These are phyloP conservation scores for Harpalus rufipes DNA, from an alignment of 2,888 invertebrate genomes.

Conservation along the genomic window DNA sequence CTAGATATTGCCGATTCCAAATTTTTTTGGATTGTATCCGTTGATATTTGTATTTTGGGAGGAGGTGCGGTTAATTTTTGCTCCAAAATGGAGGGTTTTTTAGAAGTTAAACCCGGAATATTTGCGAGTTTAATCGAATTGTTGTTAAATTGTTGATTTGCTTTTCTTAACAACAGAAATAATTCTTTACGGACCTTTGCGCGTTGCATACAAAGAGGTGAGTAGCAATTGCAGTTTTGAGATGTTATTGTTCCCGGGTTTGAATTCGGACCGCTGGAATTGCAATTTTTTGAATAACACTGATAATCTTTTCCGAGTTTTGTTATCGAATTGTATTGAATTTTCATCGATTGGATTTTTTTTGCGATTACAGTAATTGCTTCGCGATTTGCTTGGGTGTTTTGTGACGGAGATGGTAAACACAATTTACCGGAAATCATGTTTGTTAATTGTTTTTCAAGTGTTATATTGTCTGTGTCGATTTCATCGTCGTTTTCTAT, in stretches of 20 bases:
- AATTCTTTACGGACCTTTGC: conserved; percentile 85
- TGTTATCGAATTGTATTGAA: conserved; percentile 85
- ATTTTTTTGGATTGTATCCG: conserved; percentile 81
- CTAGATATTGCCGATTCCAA: conserved; percentile 81
- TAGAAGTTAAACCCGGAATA: conserved; percentile 71
- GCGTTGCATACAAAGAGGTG: conserved; percentile 89
- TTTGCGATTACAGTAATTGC: conserved; percentile 82
- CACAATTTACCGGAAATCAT: conserved; percentile 76
- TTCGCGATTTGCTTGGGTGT: conserved; percentile 77
- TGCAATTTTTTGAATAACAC: conserved; percentile 87
- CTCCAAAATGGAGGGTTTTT: conserved; percentile 85
- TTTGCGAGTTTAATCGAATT: conserved; percentile 77
- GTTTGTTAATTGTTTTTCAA: conserved; percentile 75
- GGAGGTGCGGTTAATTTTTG: conserved; percentile 85
- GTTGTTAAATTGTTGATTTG: conserved; percentile 79
- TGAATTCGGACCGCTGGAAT: conserved; percentile 79
- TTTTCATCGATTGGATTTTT: conserved; percentile 84
- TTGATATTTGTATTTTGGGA: conserved; percentile 75
- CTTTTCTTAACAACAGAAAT: conserved; percentile 81
- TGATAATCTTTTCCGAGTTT: conserved; percentile 85
- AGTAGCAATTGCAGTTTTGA: conserved; percentile 84
- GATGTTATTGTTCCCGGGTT: conserved; percentile 77
- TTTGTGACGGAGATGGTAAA: conserved; percentile 71
- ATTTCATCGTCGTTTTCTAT: conserved; percentile 80
- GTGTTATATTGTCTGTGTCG: conserved; percentile 70